Conservation (phyloP, 2,888 invertebrate species). For the Clistopyga incitator region DNA sequence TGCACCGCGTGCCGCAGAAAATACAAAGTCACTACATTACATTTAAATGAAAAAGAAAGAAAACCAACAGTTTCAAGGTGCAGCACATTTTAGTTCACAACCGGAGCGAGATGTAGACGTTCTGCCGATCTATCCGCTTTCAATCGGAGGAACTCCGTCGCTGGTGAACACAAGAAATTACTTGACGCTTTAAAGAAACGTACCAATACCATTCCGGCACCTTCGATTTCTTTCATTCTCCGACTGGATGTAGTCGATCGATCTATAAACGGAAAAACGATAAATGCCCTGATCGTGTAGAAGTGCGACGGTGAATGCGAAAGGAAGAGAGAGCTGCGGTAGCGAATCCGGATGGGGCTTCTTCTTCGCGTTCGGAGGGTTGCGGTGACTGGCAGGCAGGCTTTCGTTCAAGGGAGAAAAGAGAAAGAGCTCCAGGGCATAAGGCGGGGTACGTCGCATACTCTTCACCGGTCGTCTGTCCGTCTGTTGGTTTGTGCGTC, state of each 20-base stretch:
- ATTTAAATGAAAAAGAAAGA: conserved; percentile 3
- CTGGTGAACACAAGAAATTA: conserved; percentile 60
- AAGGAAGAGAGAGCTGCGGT: conserved; percentile 40
- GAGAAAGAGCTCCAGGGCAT: conserved; percentile 50
- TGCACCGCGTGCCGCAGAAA: no score
- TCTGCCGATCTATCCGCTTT: conserved; percentile 13
- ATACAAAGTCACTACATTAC: not conserved
- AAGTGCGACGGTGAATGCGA: conserved; percentile 19
- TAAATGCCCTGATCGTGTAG: conserved; percentile 43
- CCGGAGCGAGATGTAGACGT: conserved; percentile 27
- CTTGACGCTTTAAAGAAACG: conserved; percentile 68
- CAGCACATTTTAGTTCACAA: conserved; percentile 5
- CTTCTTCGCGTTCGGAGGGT: conserved; percentile 59
- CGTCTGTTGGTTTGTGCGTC: conserved; percentile 73
- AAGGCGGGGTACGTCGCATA: conserved; percentile 65
- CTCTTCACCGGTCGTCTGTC: conserved; percentile 74
- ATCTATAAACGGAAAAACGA: conserved; percentile 66
- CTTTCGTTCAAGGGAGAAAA: conserved; percentile 55
- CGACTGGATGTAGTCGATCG: conserved; percentile 38
- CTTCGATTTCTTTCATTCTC: conserved; percentile 56
- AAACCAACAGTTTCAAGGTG: not conserved
- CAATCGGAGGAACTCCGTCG: conserved; percentile 40
- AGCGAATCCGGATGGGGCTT: conserved; percentile 64
- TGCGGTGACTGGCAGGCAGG: conserved; percentile 54
- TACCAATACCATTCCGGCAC: conserved; percentile 67